phyloP scores from a whole-genome alignment of 2,113 vertebrate genomes.

The Nerophis ophidion region DNA sequence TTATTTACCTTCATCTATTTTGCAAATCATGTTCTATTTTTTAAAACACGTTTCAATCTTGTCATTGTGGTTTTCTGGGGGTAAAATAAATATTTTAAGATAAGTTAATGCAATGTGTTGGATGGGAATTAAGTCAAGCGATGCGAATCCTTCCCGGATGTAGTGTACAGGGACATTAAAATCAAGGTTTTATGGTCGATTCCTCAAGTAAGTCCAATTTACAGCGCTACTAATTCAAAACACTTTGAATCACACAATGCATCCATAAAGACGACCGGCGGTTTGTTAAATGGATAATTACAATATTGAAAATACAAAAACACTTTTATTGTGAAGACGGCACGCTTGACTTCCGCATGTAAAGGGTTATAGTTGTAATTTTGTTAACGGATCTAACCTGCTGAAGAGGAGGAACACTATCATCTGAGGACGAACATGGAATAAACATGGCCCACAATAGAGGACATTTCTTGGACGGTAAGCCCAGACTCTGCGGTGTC shows the following conservation, averaged over 20 bases:
- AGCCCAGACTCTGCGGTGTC: slow-evolving; percentile 31
- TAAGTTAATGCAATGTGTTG: too few relatives aligned
- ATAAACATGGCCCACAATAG: slow-evolving; percentile 72
- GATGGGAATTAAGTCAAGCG: too few relatives aligned
- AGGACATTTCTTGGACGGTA: slow-evolving; percentile 73
- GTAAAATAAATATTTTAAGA: too few relatives aligned
- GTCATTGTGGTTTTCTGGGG: too few relatives aligned
- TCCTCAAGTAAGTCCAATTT: not conserved
- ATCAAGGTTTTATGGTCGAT: too few relatives aligned
- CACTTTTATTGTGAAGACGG: not conserved
- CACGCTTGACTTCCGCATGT: not conserved
- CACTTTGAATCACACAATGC: not conserved
- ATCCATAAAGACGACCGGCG: not conserved
- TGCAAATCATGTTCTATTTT: too few relatives aligned
- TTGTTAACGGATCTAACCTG: not conserved
- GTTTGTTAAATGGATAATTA: too few relatives aligned
- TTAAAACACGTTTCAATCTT: too few relatives aligned
- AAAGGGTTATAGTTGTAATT: not conserved
- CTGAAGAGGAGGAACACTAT: not conserved
- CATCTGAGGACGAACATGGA: slow-evolving; percentile 55
- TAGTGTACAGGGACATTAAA: too few relatives aligned
- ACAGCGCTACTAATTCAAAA: not conserved
- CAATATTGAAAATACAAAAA: not conserved
- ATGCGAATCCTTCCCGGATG: too few relatives aligned
- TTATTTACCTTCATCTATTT: too few relatives aligned